Base-by-base conservation (phyloP, 1,140 invertebrate species). In the Polyergus mexicanus region DNA sequence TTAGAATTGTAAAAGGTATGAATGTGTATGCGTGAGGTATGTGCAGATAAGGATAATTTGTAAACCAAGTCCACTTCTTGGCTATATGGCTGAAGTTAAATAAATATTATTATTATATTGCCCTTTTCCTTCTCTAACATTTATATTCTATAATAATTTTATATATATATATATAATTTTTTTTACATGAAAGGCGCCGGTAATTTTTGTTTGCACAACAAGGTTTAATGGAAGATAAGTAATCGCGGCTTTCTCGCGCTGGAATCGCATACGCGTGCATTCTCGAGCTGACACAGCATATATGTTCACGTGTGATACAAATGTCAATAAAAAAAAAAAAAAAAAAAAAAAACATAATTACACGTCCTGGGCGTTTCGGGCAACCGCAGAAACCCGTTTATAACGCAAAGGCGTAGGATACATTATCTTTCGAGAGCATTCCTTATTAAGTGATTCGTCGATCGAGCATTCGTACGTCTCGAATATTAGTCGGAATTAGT, bases 291-390 rank as follows among this genome's bases (percentile, higher is more conserved):
- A 35, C 51, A 35, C 47, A 51, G 47, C 47, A 19, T 51, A 51
- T 16, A 5, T 44, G 38, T 3, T n/a, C 22, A 25, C 66, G 22
- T 22, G n/a, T 16, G 5, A 25, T 5, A 56, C 65, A 16, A 25
- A 35, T 19, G 35, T 62, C 41, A 78, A 71, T 71, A 81, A 81
- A 71, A 80, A 71, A n/a, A 11, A 41, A 71, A n/a, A 11, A 41
- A n/a, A n/a, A 71, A n/a, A 10, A 41, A 71, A 80, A 71, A n/a
- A 11, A 41, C 13, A 81, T 71, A 81, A 81, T 81, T 81, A 56
- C 35, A 81, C 13, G 10, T 44, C 28, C n/a, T 10, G 13, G 62
- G 19, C 19, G 44, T n/a, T 25, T 16, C 35, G 65, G 11, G 35
- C 77, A 51, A 7, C 32, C 32, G 44, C 44, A 54, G 16, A 28